Evolutionary conservation across 2,113 vertebrate species (phyloP), one percentile per base, ranked within the genome.

Genomic region (Pantherophis guttatus): DNA sequence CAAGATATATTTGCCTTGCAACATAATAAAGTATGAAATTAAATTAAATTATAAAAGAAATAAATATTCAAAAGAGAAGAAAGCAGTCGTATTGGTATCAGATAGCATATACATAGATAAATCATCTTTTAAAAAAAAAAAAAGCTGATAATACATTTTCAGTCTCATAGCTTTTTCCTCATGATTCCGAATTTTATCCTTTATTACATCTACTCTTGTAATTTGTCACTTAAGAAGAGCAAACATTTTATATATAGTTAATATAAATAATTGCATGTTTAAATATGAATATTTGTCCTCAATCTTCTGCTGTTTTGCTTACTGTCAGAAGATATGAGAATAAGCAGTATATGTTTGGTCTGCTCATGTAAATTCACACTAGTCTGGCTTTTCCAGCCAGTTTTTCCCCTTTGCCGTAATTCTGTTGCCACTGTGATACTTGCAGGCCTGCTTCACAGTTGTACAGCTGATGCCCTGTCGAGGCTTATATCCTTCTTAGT

Each of bases 391-490:
- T 96, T 97, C 92, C 95, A 97, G 95, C 96, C 94, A 96, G 96
- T 93, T 81, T 91, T 92, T 94, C 94, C 93, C 94, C 95, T 93
- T 93, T 95, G 95, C 97, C 95, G 57, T 96, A 94, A 90, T 93
- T 94, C 94, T 93, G 90, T 96, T 86, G 52, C 97, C 96, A 94
- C 95, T 87, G 0, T 98, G 98, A 98, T 98, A 98, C 97, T 95
- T 95, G 91, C 97, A 98, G 98, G 97, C 97, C 97, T 86, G 95
- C 96, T 96, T 90, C 94, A 90, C 96, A 94, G 15, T 91, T 94
- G 97, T 97, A 96, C 98, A 98, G 98, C 98, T 99, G 98, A 98
- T 98, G 98, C 98, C 98, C 98, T 98, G 98, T 98, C 98, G 97
- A 95, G 97, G 96, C 97, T 94, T 96, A 98, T 98, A 97, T 98